Conservation (phyloP, 2,113 vertebrate genomes). For the Xiphias gladius region DNA sequence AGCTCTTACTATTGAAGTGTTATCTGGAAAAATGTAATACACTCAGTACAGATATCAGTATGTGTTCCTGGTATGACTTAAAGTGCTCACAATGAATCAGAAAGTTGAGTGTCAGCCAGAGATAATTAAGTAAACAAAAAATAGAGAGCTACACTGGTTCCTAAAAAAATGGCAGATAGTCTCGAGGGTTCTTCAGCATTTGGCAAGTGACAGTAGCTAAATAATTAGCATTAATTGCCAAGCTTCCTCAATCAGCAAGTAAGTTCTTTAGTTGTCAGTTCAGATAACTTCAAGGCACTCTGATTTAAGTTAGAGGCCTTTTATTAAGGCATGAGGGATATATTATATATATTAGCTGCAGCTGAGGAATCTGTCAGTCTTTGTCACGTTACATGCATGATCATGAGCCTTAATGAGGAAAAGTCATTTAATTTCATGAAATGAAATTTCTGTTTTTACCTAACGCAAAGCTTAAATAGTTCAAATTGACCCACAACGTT, state of each 20-base stretch:
- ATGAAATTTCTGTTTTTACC: background rate
- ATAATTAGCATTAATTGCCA: background rate
- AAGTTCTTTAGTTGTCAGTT: background rate
- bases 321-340: background rate
- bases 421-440: background rate
- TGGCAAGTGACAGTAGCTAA: constrained; percentile 2
- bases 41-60: background rate
- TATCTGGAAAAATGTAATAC: background rate
- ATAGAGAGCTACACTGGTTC: background rate
- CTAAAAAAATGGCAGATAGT: background rate
- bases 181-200: background rate
- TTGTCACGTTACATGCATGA: background rate
- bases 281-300: background rate
- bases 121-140: background rate
- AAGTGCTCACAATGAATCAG: background rate
- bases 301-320: background rate
- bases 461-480: background rate
- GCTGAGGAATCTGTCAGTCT: background rate
- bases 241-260: background rate
- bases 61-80: background rate
- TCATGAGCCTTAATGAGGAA: background rate
- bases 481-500: background rate
- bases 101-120: background rate
- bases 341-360: background rate
- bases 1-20: background rate